These are phyloP conservation scores for Sebastes melanostomus DNA, from an alignment of 2,797 vertebrate species.

Conservation along the genomic window DNA sequence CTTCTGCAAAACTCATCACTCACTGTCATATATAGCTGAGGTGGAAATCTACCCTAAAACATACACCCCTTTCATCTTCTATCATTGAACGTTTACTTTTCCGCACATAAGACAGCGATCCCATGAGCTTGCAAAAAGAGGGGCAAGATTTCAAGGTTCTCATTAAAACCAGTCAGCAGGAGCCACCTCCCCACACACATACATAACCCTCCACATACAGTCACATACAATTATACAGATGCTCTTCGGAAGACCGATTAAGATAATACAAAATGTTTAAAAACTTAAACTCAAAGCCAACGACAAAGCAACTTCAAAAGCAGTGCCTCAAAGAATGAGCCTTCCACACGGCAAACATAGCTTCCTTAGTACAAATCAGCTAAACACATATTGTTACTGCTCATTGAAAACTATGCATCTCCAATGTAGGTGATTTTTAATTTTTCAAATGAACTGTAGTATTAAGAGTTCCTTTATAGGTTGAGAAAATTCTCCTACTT, in stretches of 20 bases:
- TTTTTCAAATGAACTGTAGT: neutral
- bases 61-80: slow-evolving; percentile 41
- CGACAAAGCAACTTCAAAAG: neutral
- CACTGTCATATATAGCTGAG: slow-evolving; percentile 65
- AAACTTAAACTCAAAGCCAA: neutral
- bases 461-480: neutral
- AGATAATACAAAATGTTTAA: neutral
- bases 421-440: accelerated
- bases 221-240: slow-evolving; percentile 3
- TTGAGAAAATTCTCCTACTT: neutral
- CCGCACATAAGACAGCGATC: slow-evolving; percentile 15
- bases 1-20: slow-evolving; percentile 77
- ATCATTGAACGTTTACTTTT: slow-evolving; percentile 24
- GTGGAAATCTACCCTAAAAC: slow-evolving; percentile 38
- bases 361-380: neutral
- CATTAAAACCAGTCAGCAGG: slow-evolving; percentile 3
- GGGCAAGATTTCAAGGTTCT: slow-evolving; percentile 3
- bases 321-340: neutral
- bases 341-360: neutral
- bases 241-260: neutral
- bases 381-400: neutral
- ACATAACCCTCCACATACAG: neutral
- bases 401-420: neutral
- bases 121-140: slow-evolving; percentile 6
- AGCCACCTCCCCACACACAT: neutral